A percentile compares a stretch with the other conserved stretches of the same genome.
Evolutionary conservation across 2,113 vertebrate genomes (phyloP).

Genomic region (Dromiciops gliroides): DNA sequence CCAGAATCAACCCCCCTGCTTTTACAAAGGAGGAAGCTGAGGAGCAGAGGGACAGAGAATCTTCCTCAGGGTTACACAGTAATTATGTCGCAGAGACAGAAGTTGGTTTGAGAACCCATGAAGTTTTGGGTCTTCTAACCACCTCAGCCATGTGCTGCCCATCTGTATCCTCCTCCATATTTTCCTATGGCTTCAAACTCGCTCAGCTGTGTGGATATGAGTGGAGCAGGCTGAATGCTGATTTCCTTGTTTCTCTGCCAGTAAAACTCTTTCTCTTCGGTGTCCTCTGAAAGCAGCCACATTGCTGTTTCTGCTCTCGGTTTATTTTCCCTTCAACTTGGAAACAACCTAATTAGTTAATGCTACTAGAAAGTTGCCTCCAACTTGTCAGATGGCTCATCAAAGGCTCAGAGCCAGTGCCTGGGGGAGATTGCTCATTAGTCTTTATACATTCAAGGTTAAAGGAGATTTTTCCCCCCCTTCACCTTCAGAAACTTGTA

Average conservation of each 20-base stretch:
- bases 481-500: slow-evolving; percentile 47
- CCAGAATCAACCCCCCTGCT: not conserved
- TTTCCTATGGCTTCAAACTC: slow-evolving; percentile 36
- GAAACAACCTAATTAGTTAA: slow-evolving; percentile 70
- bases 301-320: slow-evolving; percentile 22
- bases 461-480: slow-evolving; percentile 13
- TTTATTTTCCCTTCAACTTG: slow-evolving; percentile 59
- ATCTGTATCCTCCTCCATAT: slow-evolving; percentile 40
- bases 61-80: not conserved
- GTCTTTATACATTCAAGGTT: slow-evolving; percentile 69
- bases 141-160: not conserved
- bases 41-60: not conserved
- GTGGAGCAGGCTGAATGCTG: not conserved
- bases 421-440: slow-evolving; percentile 40
- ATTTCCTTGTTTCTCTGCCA: not conserved
- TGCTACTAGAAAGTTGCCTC: slow-evolving; percentile 68
- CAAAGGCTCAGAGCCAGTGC: slow-evolving; percentile 31
- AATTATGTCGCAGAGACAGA: not conserved
- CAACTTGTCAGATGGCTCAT: slow-evolving; percentile 66
- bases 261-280: slow-evolving; percentile 29
- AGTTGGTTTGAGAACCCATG: not conserved
- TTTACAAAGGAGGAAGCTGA: not conserved
- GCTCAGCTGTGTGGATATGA: not conserved
- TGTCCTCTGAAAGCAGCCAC: slow-evolving; percentile 38
- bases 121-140: not conserved